Base-by-base conservation (phyloP, 2,888 invertebrate genomes). In the Amaurobius ferox region DNA sequence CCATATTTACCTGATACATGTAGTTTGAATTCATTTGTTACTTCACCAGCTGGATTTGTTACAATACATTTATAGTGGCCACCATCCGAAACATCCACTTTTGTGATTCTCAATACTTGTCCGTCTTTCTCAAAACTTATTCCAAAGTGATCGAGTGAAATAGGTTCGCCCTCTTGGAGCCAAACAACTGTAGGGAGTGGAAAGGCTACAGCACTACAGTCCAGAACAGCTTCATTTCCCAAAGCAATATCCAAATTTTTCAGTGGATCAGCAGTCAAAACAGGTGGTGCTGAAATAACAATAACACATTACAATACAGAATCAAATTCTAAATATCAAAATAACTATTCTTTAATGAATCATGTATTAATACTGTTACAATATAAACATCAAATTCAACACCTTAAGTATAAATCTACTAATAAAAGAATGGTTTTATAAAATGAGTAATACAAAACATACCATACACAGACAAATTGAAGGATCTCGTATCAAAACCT, bases 1-100 rank as follows among this genome's bases (percentile, higher is more conserved):
- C 39, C 23, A 55, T 23, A 32, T 44, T 67, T 79, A 89, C 89
- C 90, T 87, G 90, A 90, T n/a, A 91, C 89, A 29, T 90, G 90
- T 0, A 93, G 88, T 1, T 88, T 89, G 19, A 91, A 90, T 9
- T 88, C 80, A 1, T 90, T 90, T 13, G 90, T 90, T 26, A 89
- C 89, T 40, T 89, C 89, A 0, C 92, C 92, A 3, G 91, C 91
- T 0, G 88, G 23, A 81, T 92, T 92, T 6, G 80, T 88, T 0
- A 91, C 92, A 39, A 90, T 71, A 89, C 92, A 92, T 23, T 89
- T 89, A 85, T 91, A 92, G 19, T 89, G 88, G 0, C 92, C 92
- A 44, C 89, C 90, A 79, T 92, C 91, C 0, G 89, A 89, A 16
- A 79, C 29, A 90, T 88, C 29, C 87, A 87, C 77, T 90, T 85